Percentiles rank a stretch among this genome's conserved stretches.
Conservation (phyloP, 2,797 vertebrate genomes). For the Rhadinocentrus ornatus region DNA sequence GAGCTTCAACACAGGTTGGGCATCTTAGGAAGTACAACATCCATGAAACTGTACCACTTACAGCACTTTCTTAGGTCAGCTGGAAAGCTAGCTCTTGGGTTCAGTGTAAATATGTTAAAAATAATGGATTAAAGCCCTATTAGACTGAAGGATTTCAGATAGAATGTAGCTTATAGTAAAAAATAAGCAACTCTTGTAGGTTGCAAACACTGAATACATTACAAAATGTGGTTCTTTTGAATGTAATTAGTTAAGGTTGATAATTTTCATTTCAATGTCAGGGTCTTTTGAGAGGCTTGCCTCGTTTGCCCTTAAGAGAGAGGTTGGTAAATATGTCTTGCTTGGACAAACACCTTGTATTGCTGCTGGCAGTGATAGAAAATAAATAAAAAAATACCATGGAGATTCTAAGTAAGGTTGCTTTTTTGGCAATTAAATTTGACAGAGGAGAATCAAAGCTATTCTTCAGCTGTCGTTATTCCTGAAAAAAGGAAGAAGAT, state of each 20-base stretch:
- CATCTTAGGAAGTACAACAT: constrained; percentile 42
- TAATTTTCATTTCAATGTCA: constrained; percentile 58
- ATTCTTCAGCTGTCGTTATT: constrained; percentile 30
- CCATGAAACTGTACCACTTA: constrained; percentile 72
- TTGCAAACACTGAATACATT: constrained; percentile 12
- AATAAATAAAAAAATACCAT: constrained; percentile 26
- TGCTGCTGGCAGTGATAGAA: constrained; percentile 45
- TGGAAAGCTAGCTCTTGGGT: constrained; percentile 15
- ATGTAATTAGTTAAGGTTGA: constrained; percentile 32
- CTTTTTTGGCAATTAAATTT: constrained; percentile 71
- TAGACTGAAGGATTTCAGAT: constrained; percentile 8
- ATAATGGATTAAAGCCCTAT: constrained; percentile 19
- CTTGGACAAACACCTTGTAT: constrained; percentile 63
- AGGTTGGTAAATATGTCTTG: constrained; percentile 59
- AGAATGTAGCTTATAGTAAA: background rate
- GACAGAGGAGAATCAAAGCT: constrained; percentile 61
- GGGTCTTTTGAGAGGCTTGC: constrained; percentile 40
- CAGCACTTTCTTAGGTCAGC: constrained; percentile 57
- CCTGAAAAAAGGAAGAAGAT: constrained; percentile 7
- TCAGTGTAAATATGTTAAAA: constrained; percentile 25
- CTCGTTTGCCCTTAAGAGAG: constrained; percentile 53
- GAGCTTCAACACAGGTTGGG: constrained; percentile 54
- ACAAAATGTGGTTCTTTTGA: constrained; percentile 12
- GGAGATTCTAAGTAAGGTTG: constrained; percentile 75
- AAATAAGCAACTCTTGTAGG: constrained; percentile 16